These are phyloP conservation scores for Bactericera cockerelli DNA, from an alignment of 1,140 invertebrate species.

Conservation along the genomic window DNA sequence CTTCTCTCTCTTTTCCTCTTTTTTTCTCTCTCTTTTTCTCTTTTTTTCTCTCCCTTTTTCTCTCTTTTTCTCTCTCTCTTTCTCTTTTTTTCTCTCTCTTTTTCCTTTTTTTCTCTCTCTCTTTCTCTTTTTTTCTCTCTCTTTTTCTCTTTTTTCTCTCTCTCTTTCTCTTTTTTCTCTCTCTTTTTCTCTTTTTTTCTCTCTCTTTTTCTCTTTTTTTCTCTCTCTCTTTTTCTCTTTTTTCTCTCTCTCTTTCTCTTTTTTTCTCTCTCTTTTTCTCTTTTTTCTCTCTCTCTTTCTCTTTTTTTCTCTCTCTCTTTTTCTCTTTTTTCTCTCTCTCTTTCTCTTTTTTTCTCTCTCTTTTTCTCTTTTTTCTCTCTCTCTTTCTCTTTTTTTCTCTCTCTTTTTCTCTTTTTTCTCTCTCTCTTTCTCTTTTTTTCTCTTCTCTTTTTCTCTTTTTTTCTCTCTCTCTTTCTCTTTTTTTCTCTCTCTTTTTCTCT, in stretches of 20 bases:
- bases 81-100: not conserved
- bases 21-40: not conserved
- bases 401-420: not conserved
- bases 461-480: not conserved
- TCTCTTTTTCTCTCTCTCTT: not conserved
- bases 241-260: not conserved
- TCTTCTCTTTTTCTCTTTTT: not conserved
- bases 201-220: conserved; percentile 15
- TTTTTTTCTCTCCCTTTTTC: not conserved
- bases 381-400: not conserved
- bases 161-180: not conserved
- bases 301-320: conserved; percentile 12
- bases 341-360: not conserved
- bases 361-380: not conserved
- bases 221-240: conserved; percentile 15
- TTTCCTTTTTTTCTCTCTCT: not conserved
- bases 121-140: not conserved
- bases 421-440: not conserved
- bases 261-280: not conserved
- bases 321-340: conserved; percentile 12
- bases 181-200: not conserved
- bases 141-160: not conserved
- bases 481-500: not conserved
- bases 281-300: not conserved
- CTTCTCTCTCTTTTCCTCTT: not conserved